phyloP scores from a whole-genome alignment of 2,113 vertebrate genomes.

The Semicossyphus pulcher region DNA sequence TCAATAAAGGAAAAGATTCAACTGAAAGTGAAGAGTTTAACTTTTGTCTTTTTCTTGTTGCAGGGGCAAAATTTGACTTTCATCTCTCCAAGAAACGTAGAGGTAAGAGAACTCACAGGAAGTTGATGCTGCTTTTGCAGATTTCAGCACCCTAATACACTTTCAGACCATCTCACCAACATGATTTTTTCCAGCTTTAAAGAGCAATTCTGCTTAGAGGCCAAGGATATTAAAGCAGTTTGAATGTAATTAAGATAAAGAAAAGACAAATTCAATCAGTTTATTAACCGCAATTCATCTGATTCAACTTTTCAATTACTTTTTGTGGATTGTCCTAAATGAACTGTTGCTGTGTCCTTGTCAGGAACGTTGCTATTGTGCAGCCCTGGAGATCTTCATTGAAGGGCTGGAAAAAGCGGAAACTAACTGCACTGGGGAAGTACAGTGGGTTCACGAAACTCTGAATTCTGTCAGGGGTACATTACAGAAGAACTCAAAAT shows the following conservation, averaged over 20 bases:
- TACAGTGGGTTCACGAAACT: accelerated
- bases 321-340: background rate
- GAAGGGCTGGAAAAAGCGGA: accelerated
- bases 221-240: no score
- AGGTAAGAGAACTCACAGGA: slow-evolving; percentile 40
- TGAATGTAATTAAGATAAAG: no score
- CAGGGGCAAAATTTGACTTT: background rate
- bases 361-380: accelerated
- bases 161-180: no score
- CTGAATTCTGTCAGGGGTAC: background rate
- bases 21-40: no score
- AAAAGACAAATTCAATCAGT: no score
- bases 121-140: background rate
- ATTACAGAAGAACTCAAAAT: background rate
- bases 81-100: accelerated
- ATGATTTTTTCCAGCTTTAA: no score
- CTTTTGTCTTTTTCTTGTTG: slow-evolving; percentile 22
- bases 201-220: no score
- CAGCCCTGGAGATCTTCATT: accelerated
- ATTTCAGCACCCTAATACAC: background rate
- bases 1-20: no score
- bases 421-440: accelerated
- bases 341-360: background rate
- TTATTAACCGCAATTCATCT: no score
- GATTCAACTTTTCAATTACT: no score